Evolutionary conservation across 2,797 vertebrate genomes (phyloP).

Genomic region (Tarsius wallacei): DNA sequence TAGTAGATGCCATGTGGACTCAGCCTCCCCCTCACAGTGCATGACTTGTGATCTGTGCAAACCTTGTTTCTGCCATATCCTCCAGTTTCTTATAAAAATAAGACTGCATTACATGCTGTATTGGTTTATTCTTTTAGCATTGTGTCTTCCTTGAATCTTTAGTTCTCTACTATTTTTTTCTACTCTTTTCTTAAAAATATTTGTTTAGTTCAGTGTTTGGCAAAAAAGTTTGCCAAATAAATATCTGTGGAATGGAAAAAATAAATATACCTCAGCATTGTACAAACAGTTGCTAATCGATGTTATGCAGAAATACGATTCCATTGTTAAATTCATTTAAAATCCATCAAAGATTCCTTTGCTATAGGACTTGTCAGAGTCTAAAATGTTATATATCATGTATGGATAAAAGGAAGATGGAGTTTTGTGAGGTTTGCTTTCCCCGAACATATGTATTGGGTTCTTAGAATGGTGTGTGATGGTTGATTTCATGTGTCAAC

Average conservation of each 20-base stretch:
- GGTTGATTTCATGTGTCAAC: background rate
- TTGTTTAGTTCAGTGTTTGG: background rate
- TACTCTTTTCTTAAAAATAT: background rate
- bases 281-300: background rate
- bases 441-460: background rate
- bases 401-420: background rate
- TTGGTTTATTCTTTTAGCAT: background rate
- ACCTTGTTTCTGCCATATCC: accelerated
- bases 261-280: background rate
- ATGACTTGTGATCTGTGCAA: accelerated
- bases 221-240: background rate
- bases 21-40: accelerated
- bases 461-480: background rate
- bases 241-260: background rate
- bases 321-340: background rate
- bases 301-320: background rate
- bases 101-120: background rate
- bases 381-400: accelerated
- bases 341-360: background rate
- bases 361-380: background rate
- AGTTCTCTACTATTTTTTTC: background rate
- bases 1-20: accelerated
- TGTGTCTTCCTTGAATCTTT: background rate
- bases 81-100: background rate
- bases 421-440: background rate